phyloP scores from a whole-genome alignment of 2,888 invertebrate species.

The Acanthococcus lagerstroemiae region DNA sequence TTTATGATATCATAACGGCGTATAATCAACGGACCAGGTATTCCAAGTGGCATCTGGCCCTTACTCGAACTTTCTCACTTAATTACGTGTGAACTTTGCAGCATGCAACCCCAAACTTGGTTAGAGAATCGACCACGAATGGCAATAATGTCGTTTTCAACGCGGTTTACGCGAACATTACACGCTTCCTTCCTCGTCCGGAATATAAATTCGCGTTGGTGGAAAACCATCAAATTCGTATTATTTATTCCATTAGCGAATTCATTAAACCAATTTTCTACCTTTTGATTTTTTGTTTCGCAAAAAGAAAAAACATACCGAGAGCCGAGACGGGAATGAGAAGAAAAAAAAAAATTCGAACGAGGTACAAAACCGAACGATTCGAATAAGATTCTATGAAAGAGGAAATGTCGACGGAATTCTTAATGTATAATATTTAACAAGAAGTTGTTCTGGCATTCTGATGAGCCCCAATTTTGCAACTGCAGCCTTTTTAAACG shows the following conservation, averaged over 20 bases:
- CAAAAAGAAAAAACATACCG: constrained; percentile 4
- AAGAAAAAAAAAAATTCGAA: background rate
- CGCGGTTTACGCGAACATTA: no score
- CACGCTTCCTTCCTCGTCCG: no score
- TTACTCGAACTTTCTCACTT: no score
- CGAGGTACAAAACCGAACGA: background rate
- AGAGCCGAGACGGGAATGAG: background rate
- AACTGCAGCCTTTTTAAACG: constrained; percentile 23
- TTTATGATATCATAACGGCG: no score
- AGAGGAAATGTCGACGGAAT: constrained; percentile 26
- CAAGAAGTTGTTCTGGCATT: constrained; percentile 27
- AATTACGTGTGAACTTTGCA: no score
- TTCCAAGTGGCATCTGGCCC: no score
- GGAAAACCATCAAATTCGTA: no score
- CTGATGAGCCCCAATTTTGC: constrained; percentile 24
- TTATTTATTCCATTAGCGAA: constrained; percentile 23
- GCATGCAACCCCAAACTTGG: no score
- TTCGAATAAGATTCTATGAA: constrained; percentile 20
- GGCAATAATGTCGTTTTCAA: no score
- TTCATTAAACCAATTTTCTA: constrained; percentile 27
- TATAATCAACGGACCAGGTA: no score
- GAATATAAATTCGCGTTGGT: no score
- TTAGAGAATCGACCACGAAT: no score
- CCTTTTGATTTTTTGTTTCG: constrained; percentile 20
- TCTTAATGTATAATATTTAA: constrained; percentile 29